Evolutionary conservation across 2,113 vertebrate genomes (phyloP).

Genomic region (Antigone vipio): DNA sequence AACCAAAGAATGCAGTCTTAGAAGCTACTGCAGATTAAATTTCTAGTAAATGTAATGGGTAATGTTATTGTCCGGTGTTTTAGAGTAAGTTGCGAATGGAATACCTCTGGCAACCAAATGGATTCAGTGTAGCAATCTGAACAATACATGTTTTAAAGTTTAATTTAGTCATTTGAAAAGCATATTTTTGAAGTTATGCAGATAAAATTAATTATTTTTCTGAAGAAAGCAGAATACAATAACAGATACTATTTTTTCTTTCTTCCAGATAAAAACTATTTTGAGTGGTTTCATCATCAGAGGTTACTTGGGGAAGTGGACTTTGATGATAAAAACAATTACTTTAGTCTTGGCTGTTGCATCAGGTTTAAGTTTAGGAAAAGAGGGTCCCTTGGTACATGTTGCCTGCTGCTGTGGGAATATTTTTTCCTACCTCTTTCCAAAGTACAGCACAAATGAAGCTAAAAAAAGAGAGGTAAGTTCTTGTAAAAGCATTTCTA

Average conservation of each 20-base stretch:
- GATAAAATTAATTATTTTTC: not conserved
- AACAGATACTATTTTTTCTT: not conserved
- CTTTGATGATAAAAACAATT: slow-evolving; percentile 97
- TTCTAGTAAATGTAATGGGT: not conserved
- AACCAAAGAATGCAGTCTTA: not conserved
- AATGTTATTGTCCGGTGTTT: not conserved
- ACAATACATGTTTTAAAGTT: not conserved
- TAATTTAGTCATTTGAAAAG: not conserved
- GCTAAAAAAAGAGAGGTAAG: slow-evolving; percentile 97
- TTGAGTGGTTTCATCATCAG: slow-evolving; percentile 98
- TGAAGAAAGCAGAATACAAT: not conserved
- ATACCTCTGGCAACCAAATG: not conserved
- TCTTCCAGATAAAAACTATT: slow-evolving; percentile 95
- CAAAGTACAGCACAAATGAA: slow-evolving; percentile 99
- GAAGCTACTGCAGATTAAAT: not conserved
- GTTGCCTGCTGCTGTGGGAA: slow-evolving; percentile 99
- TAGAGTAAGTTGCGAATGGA: not conserved
- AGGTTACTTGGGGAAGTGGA: slow-evolving; percentile 98
- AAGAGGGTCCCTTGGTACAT: slow-evolving; percentile 96
- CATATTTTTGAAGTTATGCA: not conserved
- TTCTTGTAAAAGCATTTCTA: not conserved
- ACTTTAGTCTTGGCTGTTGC: slow-evolving; percentile 97
- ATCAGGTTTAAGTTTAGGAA: slow-evolving; percentile 96
- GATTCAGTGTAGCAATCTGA: not conserved
- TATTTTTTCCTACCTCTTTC: slow-evolving; percentile 99